Evolutionary conservation across 2,888 invertebrate genomes (phyloP).

Genomic region (Chromoteleia sp.): DNA sequence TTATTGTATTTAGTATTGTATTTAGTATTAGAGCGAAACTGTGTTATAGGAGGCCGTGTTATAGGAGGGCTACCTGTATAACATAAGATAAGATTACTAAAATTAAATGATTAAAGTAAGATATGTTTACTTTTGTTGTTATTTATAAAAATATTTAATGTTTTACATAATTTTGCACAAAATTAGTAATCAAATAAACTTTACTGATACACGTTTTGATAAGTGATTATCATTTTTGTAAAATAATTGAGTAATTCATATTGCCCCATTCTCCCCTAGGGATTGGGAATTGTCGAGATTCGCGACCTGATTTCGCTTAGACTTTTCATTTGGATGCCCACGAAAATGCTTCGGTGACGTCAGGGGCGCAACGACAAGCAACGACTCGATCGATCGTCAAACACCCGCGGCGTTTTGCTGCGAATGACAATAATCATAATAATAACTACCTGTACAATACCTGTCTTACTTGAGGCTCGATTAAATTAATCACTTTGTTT

Average conservation of each 20-base stretch:
- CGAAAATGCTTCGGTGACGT: constrained; percentile 4
- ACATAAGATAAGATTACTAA: too few species aligned
- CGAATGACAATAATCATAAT: constrained; percentile 28
- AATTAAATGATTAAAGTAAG: too few species aligned
- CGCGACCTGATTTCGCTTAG: constrained; percentile 19
- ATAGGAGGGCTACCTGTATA: too few species aligned
- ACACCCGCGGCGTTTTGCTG: constrained; percentile 20
- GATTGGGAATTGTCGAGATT: constrained; percentile 8
- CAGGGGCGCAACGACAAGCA: constrained; percentile 26
- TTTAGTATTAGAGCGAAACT: too few species aligned
- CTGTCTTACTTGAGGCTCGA: constrained; percentile 49
- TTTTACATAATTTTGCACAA: too few species aligned
- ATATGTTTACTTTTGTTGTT: too few species aligned
- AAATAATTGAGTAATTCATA: background rate
- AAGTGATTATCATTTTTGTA: too few species aligned
- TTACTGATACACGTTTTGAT: too few species aligned
- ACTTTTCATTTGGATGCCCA: background rate
- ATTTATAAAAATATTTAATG: too few species aligned
- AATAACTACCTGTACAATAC: constrained; percentile 58
- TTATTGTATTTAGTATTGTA: too few species aligned
- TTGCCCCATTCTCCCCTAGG: background rate
- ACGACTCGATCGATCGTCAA: constrained; percentile 33
- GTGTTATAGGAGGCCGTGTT: too few species aligned
- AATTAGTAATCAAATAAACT: too few species aligned
- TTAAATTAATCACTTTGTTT: constrained; percentile 51